Evolutionary conservation across 1,140 invertebrate genomes (phyloP).

Genomic region (Diabrotica undecimpunctata): DNA sequence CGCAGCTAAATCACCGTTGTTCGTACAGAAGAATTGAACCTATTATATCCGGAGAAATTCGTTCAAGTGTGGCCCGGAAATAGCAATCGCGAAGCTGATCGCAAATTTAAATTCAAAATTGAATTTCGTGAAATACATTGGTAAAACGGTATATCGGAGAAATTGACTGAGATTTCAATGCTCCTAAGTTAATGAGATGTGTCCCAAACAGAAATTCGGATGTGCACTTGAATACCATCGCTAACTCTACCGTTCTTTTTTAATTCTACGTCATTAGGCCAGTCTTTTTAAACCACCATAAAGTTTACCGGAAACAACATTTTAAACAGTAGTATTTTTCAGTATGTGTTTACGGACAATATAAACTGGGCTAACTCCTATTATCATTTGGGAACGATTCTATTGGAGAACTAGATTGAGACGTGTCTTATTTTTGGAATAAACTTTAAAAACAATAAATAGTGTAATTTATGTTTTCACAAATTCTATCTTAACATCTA

Average conservation of each 20-base stretch:
- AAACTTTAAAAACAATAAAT: no score
- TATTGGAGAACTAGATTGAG: no score
- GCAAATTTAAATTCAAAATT: constrained; percentile 35
- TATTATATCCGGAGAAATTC: constrained; percentile 17
- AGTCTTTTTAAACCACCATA: not conserved
- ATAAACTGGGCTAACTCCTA: no score
- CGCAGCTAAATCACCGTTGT: constrained; percentile 12
- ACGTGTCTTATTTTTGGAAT: no score
- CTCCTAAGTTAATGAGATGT: constrained; percentile 31
- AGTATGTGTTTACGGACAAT: no score
- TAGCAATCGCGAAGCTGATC: constrained; percentile 36
- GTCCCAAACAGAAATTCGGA: constrained; percentile 31
- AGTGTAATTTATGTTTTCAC: no score
- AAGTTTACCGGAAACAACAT: no score
- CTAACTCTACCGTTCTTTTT: constrained; percentile 5
- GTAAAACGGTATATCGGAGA: constrained; percentile 22
- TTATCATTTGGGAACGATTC: no score
- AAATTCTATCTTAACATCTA: no score
- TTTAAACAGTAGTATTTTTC: no score
- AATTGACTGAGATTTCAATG: constrained; percentile 34
- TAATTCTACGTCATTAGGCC: not conserved
- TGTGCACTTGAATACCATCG: constrained; percentile 12
- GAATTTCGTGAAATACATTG: constrained; percentile 31
- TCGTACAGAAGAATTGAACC: constrained; percentile 13
- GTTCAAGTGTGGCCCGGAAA: constrained; percentile 28